Evolutionary conservation across 2,797 vertebrate species (phyloP).

Genomic region (Molossus alvarezi): DNA sequence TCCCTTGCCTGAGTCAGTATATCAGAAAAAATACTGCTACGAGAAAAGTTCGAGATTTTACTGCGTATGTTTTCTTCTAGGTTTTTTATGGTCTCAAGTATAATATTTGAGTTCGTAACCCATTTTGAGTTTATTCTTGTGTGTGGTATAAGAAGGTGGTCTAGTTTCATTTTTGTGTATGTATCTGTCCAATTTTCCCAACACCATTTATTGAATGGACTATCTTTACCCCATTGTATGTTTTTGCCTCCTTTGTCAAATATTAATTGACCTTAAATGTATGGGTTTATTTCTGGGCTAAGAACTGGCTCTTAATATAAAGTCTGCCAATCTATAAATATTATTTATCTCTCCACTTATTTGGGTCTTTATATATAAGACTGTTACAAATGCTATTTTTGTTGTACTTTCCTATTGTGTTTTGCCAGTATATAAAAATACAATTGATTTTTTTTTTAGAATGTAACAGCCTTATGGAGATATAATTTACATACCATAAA

Average conservation of each 20-base stretch:
- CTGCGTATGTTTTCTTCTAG: neutral
- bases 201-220: neutral
- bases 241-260: neutral
- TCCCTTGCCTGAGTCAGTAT: neutral
- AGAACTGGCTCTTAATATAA: constrained; percentile 1
- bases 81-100: neutral
- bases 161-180: neutral
- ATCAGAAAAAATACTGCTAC: neutral
- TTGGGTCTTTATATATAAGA: neutral
- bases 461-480: neutral
- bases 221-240: neutral
- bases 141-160: neutral
- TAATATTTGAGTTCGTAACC: neutral
- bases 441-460: neutral
- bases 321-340: neutral
- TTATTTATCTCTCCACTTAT: constrained; percentile 41
- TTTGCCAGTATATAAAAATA: constrained; percentile 8
- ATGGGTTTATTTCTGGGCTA: neutral
- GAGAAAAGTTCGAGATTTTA: neutral
- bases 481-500: constrained; percentile 36
- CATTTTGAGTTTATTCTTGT: neutral
- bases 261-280: neutral
- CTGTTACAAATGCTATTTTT: constrained; percentile 5
- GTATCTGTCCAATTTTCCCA: neutral
- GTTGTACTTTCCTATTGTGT: neutral